A percentile compares a stretch with the other conserved stretches of the same genome.
phyloP scores from a whole-genome alignment of 2,888 invertebrate genomes.

The Spisula solida region DNA sequence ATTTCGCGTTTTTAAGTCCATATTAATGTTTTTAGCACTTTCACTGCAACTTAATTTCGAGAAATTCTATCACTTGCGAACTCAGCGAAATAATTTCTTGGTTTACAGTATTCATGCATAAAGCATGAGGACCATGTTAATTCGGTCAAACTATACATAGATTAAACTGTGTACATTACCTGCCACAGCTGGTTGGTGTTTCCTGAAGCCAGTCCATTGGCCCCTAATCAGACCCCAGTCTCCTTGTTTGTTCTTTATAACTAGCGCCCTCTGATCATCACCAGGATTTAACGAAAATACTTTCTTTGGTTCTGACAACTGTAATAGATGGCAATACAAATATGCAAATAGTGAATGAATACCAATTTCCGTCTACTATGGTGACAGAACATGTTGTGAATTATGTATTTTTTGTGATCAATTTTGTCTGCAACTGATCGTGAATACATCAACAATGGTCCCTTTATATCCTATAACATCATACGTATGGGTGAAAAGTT shows the following conservation, averaged over 20 bases:
- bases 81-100: too few relatives aligned
- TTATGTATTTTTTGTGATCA: background rate
- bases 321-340: background rate
- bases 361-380: background rate
- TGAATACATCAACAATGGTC: too few relatives aligned
- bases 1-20: too few relatives aligned
- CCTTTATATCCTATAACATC: too few relatives aligned
- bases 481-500: too few relatives aligned
- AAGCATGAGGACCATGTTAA: too few relatives aligned
- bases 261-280: conserved; percentile 88
- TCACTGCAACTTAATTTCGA: too few relatives aligned
- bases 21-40: too few relatives aligned
- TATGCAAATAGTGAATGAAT: background rate
- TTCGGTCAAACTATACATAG: too few relatives aligned
- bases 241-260: conserved; percentile 88
- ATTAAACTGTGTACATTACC: conserved; percentile 67
- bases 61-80: too few relatives aligned
- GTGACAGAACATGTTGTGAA: background rate
- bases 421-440: too few relatives aligned
- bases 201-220: conserved; percentile 88
- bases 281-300: conserved; percentile 87
- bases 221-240: conserved; percentile 88
- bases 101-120: too few relatives aligned
- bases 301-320: conserved; percentile 77
- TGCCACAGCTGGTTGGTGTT: conserved; percentile 84